phyloP scores from a whole-genome alignment of 2,797 vertebrate genomes.

The Leptodactylus fallax region DNA sequence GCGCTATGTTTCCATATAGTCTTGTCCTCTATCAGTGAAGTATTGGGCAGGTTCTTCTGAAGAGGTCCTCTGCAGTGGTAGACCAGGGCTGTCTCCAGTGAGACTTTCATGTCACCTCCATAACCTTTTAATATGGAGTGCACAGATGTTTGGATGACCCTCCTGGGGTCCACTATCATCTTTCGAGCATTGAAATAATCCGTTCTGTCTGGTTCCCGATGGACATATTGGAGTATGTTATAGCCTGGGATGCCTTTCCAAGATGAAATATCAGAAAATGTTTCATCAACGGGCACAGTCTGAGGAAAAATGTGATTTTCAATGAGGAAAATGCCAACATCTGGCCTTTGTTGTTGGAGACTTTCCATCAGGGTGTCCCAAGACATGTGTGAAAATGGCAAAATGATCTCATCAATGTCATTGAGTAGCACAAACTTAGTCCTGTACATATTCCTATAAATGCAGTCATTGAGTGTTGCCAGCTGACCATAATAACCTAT shows the following conservation, averaged over 20 bases:
- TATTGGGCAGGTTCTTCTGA: slow-evolving; percentile 56
- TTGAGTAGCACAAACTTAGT: slow-evolving; percentile 72
- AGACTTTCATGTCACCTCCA: slow-evolving; percentile 43
- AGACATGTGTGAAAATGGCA: slow-evolving; percentile 68
- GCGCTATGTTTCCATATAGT: slow-evolving; percentile 68
- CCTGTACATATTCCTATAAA: slow-evolving; percentile 74
- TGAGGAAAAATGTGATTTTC: slow-evolving; percentile 43
- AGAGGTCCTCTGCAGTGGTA: slow-evolving; percentile 65
- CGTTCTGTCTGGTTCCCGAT: slow-evolving; percentile 65
- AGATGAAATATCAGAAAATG: slow-evolving; percentile 65
- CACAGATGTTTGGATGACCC: slow-evolving; percentile 68
- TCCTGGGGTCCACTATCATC: slow-evolving; percentile 68
- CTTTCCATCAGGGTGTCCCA: slow-evolving; percentile 67
- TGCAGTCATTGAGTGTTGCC: slow-evolving; percentile 74
- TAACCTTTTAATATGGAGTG: slow-evolving; percentile 62
- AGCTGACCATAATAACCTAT: slow-evolving; percentile 75
- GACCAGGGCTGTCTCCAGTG: slow-evolving; percentile 61
- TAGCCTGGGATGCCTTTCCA: slow-evolving; percentile 68
- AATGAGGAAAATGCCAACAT: background rate
- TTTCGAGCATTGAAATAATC: slow-evolving; percentile 65
- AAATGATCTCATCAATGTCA: slow-evolving; percentile 76
- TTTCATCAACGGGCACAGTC: slow-evolving; percentile 56
- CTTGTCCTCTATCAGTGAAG: slow-evolving; percentile 65
- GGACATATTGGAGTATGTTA: slow-evolving; percentile 69
- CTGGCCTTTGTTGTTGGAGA: slow-evolving; percentile 63